A percentile compares a stretch with the other conserved stretches of the same genome.
These are phyloP conservation scores for Scomber scombrus DNA, from an alignment of 2,113 vertebrate species.

Conservation along the genomic window DNA sequence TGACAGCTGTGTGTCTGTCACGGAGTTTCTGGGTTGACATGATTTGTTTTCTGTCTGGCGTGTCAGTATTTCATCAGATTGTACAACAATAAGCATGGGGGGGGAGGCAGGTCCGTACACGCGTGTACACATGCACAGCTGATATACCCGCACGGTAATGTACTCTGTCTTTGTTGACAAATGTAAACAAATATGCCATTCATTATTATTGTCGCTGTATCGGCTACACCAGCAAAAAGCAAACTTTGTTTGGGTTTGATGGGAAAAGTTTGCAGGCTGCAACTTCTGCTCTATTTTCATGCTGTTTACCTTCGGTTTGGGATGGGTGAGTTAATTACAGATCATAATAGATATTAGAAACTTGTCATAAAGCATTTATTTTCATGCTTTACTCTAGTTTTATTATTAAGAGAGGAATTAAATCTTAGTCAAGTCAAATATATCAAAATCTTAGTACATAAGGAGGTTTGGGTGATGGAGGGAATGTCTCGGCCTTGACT, in stretches of 20 bases:
- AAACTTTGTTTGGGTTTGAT: background rate
- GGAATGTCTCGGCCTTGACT: too few species aligned
- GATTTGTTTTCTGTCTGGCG: constrained; percentile 74
- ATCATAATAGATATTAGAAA: too few species aligned
- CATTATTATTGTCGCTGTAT: constrained; percentile 29
- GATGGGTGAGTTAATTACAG: background rate
- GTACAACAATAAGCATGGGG: constrained; percentile 17
- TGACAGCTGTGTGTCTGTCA: constrained; percentile 71
- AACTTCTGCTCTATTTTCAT: background rate
- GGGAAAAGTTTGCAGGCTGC: background rate
- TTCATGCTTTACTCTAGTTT: too few species aligned
- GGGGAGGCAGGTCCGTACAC: constrained; percentile 11
- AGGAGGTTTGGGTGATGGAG: too few species aligned
- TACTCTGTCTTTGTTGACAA: constrained; percentile 43
- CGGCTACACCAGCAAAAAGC: constrained; percentile 11
- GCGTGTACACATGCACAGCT: background rate
- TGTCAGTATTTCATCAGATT: constrained; percentile 70
- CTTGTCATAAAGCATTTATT: too few species aligned
- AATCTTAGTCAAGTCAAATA: too few species aligned
- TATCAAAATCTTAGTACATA: too few species aligned
- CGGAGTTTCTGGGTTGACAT: constrained; percentile 67
- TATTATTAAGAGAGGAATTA: too few species aligned
- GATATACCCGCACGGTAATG: constrained; percentile 32
- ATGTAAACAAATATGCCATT: constrained; percentile 40
- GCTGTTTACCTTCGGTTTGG: background rate